phyloP scores from a whole-genome alignment of 2,888 invertebrate species.

The Choreutis nemorana region DNA sequence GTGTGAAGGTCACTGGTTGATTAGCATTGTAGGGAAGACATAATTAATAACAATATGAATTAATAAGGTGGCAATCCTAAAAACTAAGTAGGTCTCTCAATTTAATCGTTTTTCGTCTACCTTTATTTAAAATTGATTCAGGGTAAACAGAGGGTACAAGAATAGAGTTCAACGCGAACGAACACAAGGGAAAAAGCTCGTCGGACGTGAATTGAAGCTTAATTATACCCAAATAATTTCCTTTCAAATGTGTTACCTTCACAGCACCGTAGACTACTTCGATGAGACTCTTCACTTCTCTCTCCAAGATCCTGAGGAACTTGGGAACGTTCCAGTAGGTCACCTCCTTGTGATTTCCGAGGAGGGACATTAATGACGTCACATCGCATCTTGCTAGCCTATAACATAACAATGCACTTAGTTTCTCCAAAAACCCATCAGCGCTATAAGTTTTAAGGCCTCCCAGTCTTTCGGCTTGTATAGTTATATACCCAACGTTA shows the following conservation, averaged over 20 bases:
- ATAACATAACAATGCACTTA: too few species aligned
- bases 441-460: too few species aligned
- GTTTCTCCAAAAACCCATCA: too few species aligned
- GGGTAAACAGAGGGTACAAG: too few species aligned
- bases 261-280: constrained; percentile 58
- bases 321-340: constrained; percentile 62
- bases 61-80: too few species aligned
- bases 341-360: constrained; percentile 66
- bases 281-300: constrained; percentile 57
- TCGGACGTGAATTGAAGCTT: not conserved
- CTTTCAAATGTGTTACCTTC: constrained; percentile 28
- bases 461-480: too few species aligned
- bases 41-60: not conserved
- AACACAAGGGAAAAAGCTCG: too few species aligned
- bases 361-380: constrained; percentile 49
- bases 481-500: too few species aligned
- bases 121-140: too few species aligned
- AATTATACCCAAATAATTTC: not conserved
- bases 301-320: constrained; percentile 59
- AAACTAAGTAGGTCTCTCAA: too few species aligned
- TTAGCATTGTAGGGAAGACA: not conserved
- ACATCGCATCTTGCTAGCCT: constrained; percentile 55
- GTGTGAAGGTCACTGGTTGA: not conserved
- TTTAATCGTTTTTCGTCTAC: too few species aligned
- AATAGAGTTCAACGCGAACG: too few species aligned